Conservation (phyloP, 2,888 invertebrate species). For the Dendrolimus houi region DNA sequence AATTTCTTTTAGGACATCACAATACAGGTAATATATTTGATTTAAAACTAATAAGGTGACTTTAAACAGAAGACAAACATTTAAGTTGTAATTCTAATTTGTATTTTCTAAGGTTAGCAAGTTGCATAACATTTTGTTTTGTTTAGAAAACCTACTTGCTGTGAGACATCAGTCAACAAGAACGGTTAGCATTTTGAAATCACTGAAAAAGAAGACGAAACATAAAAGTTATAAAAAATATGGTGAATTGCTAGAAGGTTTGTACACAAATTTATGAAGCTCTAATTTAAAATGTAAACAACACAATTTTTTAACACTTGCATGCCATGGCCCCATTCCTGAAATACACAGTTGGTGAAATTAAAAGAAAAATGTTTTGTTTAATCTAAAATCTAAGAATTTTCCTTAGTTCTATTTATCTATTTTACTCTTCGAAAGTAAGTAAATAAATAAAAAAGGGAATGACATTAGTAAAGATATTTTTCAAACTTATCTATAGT, state of each 20-base stretch:
- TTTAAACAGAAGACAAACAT: no score
- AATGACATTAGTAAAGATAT: no score
- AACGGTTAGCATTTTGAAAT: constrained; percentile 49
- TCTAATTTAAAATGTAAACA: constrained; percentile 17
- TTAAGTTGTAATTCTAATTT: no score
- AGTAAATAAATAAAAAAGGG: no score
- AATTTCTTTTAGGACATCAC: constrained; percentile 42
- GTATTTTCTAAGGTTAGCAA: constrained; percentile 22
- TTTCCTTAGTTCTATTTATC: no score
- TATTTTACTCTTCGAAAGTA: no score
- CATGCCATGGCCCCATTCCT: neutral
- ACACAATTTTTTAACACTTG: constrained; percentile 1
- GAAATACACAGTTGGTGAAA: no score
- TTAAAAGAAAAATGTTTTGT: no score
- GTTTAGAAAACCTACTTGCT: constrained; percentile 40
- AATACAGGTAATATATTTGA: constrained; percentile 39
- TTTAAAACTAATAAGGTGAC: neutral
- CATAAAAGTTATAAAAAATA: constrained; percentile 74
- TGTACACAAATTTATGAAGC: constrained; percentile 11
- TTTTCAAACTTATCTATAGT: no score
- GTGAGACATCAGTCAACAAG: constrained; percentile 60
- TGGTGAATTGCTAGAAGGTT: constrained; percentile 83
- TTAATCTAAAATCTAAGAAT: no score
- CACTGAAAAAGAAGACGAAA: constrained; percentile 58
- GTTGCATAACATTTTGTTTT: constrained; percentile 57